Evolutionary conservation across 2,888 invertebrate genomes (phyloP).

Genomic region (Cheilosia urbana): DNA sequence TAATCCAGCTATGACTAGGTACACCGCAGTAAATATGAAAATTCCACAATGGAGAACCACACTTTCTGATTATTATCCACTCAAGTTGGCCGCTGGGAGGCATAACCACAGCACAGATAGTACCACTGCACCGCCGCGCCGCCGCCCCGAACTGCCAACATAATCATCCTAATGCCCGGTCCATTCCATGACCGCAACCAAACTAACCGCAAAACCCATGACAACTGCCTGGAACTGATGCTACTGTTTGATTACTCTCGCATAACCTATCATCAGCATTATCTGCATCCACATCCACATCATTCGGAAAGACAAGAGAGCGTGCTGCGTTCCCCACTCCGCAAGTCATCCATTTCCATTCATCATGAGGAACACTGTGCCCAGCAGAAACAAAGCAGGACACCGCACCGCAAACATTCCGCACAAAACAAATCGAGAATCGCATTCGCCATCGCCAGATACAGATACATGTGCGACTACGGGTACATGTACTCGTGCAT

Average conservation of each 20-base stretch:
- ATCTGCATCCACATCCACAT: constrained; percentile 70
- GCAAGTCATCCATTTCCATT: constrained; percentile 58
- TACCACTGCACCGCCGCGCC: constrained; percentile 1
- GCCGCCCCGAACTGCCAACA: constrained; percentile 3
- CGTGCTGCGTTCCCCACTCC: not conserved
- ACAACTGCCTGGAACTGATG: constrained; percentile 74
- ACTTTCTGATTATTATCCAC: constrained; percentile 67
- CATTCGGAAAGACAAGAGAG: constrained; percentile 32
- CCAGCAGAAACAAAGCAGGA: constrained; percentile 46
- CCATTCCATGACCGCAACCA: constrained; percentile 48
- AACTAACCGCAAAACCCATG: constrained; percentile 69
- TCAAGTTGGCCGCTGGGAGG: constrained; percentile 39
- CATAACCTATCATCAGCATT: constrained; percentile 73
- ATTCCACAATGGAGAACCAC: constrained; percentile 52
- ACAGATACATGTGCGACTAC: constrained; percentile 23
- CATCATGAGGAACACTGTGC: constrained; percentile 45
- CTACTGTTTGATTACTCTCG: constrained; percentile 73
- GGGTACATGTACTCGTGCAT: constrained; percentile 17
- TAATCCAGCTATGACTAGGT: constrained; percentile 17
- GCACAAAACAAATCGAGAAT: constrained; percentile 63
- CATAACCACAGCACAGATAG: not conserved
- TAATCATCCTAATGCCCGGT: constrained; percentile 53
- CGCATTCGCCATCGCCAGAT: constrained; percentile 45
- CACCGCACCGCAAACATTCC: constrained; percentile 57
- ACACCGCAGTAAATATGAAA: constrained; percentile 46